Base-by-base conservation (phyloP, 2,888 invertebrate species). In the Cephonodes hylas region DNA sequence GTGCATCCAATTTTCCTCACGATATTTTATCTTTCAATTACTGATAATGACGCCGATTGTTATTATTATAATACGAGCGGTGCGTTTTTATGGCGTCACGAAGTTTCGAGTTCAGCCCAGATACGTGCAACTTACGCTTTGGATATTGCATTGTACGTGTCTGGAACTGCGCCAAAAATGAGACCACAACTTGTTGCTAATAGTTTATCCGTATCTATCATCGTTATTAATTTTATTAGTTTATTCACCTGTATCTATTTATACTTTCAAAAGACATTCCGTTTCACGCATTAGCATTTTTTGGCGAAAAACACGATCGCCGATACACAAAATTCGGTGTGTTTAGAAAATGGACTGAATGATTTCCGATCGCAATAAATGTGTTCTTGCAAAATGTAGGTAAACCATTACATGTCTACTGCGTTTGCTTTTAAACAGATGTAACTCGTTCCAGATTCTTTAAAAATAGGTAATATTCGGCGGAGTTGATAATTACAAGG, bases 321-420 rank as follows among this genome's bases (percentile, higher is more conserved):
- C 64, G 61, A 58, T 58, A 63, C 64, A 63, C 64, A 65, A 64
- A 70, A 63, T 65, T 63, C 66, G 70, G 74, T 75, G 72, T 79
- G 75, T 82, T 81, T 80, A 75, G 72, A 79, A 79, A 75, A 74
- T 66, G 71, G 71, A 71, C 77, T 74, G 75, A 84, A 81, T 83
- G 83, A 86, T 89, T 87, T 85, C 85, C 84, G 83, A 83, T 77
- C 66, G 74, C 77, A 83, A 85, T 87, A 87, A 87, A 88, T 81
- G 77, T 78, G 72, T 75, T 79, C 68, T 68, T 75, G 70, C 71
- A 73, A 71, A 77, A 71, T 79, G 76, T 81, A 76, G 74, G 80
- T 76, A 79, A 80, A 74, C 81, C 75, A 78, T 80, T 76, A 78
- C 77, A 72, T 72, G 79, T 81, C 76, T 74, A 73, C 71, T 68